phyloP scores from a whole-genome alignment of 2,888 invertebrate genomes.

The Campaea margaritaria region DNA sequence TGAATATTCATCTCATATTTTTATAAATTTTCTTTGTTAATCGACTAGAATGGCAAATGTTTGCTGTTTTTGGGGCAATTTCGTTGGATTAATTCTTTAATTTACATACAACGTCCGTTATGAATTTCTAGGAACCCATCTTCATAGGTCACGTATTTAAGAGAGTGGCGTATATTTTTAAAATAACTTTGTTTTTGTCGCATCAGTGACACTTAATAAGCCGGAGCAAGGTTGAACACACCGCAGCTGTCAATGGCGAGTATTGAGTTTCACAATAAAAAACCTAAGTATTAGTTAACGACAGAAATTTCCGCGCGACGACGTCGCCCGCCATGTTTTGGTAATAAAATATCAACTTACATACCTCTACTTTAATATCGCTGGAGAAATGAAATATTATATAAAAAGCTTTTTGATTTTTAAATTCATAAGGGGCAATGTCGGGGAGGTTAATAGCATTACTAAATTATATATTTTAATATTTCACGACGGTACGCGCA shows the following conservation, averaged over 20 bases:
- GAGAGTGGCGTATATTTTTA: conserved; percentile 12
- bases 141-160: conserved; percentile 5
- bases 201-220: conserved; percentile 36
- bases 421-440: conserved; percentile 23
- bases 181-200: conserved; percentile 25
- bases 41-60: conserved; percentile 12
- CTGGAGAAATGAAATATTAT: conserved; percentile 12
- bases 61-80: conserved; percentile 12
- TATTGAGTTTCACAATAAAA: conserved; percentile 65
- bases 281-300: conserved; percentile 51
- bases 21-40: conserved; percentile 37
- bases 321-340: conserved; percentile 49
- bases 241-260: conserved; percentile 63
- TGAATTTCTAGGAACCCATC: conserved; percentile 6
- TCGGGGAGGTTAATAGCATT: conserved; percentile 21
- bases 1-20: conserved; percentile 41
- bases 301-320: conserved; percentile 50
- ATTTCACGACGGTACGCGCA: conserved; percentile 22
- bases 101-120: conserved; percentile 3
- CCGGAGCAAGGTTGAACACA: conserved; percentile 51
- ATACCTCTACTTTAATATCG: conserved; percentile 40
- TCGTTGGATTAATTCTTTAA: not conserved
- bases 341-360: conserved; percentile 63
- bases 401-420: conserved; percentile 22
- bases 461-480: conserved; percentile 26